Base-by-base conservation (phyloP, 2,888 invertebrate species). In the Cephus rjabovi region DNA sequence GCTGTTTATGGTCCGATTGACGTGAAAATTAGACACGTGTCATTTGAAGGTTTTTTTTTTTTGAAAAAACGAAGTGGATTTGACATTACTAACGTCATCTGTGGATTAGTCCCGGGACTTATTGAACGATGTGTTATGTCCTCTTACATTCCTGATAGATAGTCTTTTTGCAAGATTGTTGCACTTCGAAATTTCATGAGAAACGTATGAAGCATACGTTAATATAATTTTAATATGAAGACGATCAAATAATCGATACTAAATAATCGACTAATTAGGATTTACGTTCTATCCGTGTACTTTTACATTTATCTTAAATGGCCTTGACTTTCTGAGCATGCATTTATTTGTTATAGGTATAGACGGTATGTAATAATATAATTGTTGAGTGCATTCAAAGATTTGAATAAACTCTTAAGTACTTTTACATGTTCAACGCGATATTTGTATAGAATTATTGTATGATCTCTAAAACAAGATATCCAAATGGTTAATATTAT, bases 361-460 rank as follows among this genome's bases (percentile, higher is more conserved):
- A 56, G 40, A 56, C 40, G 40, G 23, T 23, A 56, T 23, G 6
- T 23, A 23, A 56, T 56, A 23, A 56, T 23, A 15, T 56, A 0
- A 71, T 33, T 71, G 30, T 71, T 30, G 71, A 33, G 33, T 71
- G 9, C 30, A 71, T 71, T 71, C 23, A 71, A 30, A 15, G 71
- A 33, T 33, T 71, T 11, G 31, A 33, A 71, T 56, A 56, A 56
- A 23, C 23, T 56, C 40, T 40, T 4, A 56, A 56, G 15, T 6
- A 56, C 9, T 15, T 56, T 56, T 56, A 71, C 34, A 71, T 71
- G 12, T 30, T 33, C 12, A 71, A 71, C 31, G 15, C 1, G 15
- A 71, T 71, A 71, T 12, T 71, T 71, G 71, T 31, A 71, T 33
- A 31, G 15, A 34, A 75, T 78, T 73, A 76, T 73, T 73, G 31